These are phyloP conservation scores for Druon quercuslanigerum DNA, from an alignment of 1,140 invertebrate species.

Conservation along the genomic window DNA sequence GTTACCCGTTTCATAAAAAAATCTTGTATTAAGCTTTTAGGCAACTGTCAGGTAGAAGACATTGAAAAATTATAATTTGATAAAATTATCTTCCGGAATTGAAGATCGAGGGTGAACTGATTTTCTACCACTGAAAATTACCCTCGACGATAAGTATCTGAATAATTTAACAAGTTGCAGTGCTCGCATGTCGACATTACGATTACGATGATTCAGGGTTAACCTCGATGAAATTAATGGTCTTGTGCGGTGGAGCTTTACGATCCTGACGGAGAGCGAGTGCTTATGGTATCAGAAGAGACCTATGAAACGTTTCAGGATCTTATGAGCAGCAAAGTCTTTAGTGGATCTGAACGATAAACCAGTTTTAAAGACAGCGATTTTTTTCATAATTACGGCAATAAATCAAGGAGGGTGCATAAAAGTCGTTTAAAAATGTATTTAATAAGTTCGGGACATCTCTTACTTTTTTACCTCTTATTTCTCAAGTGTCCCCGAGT, in stretches of 20 bases:
- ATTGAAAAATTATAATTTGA: conserved; percentile 24
- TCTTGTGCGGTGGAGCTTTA: conserved; percentile 18
- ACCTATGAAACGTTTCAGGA: conserved; percentile 12
- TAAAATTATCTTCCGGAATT: conserved; percentile 17
- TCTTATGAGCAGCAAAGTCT: neutral
- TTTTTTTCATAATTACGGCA: conserved; percentile 22
- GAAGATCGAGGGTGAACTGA: conserved; percentile 10
- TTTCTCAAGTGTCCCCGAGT: conserved; percentile 32
- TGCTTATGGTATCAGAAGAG: conserved; percentile 22
- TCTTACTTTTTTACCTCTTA: conserved; percentile 27
- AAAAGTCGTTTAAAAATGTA: conserved; percentile 27
- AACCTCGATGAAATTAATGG: conserved; percentile 30
- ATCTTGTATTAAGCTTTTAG: neutral
- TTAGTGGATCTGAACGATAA: conserved; percentile 15
- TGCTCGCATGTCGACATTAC: conserved; percentile 5
- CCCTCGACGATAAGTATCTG: conserved; percentile 12
- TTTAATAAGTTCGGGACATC: conserved; percentile 31
- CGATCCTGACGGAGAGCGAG: conserved; percentile 27
- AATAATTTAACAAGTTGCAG: conserved; percentile 27
- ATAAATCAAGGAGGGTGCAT: conserved; percentile 18
- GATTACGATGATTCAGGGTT: conserved; percentile 29
- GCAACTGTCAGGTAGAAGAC: neutral
- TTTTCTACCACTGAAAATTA: conserved; percentile 21
- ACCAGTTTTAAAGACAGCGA: conserved; percentile 28
- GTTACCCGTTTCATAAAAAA: no score